Evolutionary conservation across 1,140 invertebrate species (phyloP), one percentile per base, ranked within the genome.

Genomic region (Drosophila seguyi): DNA sequence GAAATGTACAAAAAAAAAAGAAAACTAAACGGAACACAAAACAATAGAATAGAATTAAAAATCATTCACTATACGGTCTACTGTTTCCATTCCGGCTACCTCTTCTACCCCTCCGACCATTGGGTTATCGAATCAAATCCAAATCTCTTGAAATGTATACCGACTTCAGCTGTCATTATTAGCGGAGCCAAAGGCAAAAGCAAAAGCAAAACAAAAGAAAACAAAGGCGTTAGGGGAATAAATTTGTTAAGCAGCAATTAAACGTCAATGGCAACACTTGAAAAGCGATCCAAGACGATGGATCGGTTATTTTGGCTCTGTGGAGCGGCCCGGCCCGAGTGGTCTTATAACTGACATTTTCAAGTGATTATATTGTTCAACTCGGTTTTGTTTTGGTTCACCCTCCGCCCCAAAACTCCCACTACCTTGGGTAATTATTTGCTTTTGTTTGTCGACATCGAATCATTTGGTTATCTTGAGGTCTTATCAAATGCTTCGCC

Each of bases 261-360:
- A 68, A 77, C 63, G 62, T 77, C 62, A 60, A 74, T 74, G 68
- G 57, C 39, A 62, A 68, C 62, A 77, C 74, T 77, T 68, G 73
- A 77, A 77, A 75, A 27, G 38, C 74, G 62, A 77, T 77, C 63
- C 52, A 47, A 59, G 66, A 59, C 68, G 68, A 72, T 72, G 68
- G 68, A 72, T 72, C 66, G 66, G 44, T 41, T 72, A 39, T 41
- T 71, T 68, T 14, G 39, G 50, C 31, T 74, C 34, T 31, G 42
- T 74, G 20, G 18, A 42, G 42, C 25, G 22, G 58, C 29, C 39
- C 20, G 18, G 41, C 36, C 47, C 20, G 41, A 56, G 50, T 52
- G 45, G 71, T 75, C 60, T 75, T 57, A 65, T 76, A 77, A 55
- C 74, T 77, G 74, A 67, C 74, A 77, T 77, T 77, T 59, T 77